Percentiles rank a stretch among this genome's conserved stretches.
Evolutionary conservation across 2,113 vertebrate genomes (phyloP).

Genomic region (Toxotes jaculatrix): DNA sequence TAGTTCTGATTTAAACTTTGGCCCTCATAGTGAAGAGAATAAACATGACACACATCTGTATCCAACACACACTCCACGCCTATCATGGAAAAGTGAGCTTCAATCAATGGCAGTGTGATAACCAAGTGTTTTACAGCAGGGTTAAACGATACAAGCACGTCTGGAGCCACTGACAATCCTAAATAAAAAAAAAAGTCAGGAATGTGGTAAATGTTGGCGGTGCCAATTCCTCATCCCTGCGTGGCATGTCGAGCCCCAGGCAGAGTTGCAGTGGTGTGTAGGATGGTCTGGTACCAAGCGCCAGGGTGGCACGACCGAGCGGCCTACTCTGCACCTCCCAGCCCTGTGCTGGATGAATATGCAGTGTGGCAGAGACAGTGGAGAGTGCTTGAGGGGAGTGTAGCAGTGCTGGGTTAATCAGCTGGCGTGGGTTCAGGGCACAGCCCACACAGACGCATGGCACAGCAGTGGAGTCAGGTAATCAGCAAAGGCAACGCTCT

Average conservation of each 20-base stretch:
- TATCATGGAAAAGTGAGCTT: conserved; percentile 37
- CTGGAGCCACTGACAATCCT: conserved; percentile 54
- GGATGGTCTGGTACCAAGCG: conserved; percentile 75
- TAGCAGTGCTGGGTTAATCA: conserved; percentile 89
- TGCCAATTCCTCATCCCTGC: conserved; percentile 63
- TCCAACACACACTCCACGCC: conserved; percentile 34
- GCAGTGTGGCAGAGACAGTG: conserved; percentile 76
- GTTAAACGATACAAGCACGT: conserved; percentile 53
- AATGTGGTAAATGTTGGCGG: conserved; percentile 57
- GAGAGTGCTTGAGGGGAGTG: conserved; percentile 86
- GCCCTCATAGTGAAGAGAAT: conserved; percentile 46
- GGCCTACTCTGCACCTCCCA: conserved; percentile 68
- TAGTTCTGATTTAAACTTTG: conserved; percentile 68
- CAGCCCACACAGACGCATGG: conserved; percentile 91
- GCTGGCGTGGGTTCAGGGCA: conserved; percentile 91
- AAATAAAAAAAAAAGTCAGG: conserved; percentile 63
- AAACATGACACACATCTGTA: conserved; percentile 49
- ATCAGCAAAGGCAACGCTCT: conserved; percentile 89
- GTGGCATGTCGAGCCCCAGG: conserved; percentile 63
- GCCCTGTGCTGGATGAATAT: conserved; percentile 73
- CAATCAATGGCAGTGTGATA: conserved; percentile 54
- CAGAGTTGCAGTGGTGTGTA: conserved; percentile 56
- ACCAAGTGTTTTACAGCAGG: conserved; percentile 21
- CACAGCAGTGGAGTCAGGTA: conserved; percentile 90
- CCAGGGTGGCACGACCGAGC: conserved; percentile 71